Conservation (phyloP, 2,888 invertebrate genomes). For the Tethea ocularis region DNA sequence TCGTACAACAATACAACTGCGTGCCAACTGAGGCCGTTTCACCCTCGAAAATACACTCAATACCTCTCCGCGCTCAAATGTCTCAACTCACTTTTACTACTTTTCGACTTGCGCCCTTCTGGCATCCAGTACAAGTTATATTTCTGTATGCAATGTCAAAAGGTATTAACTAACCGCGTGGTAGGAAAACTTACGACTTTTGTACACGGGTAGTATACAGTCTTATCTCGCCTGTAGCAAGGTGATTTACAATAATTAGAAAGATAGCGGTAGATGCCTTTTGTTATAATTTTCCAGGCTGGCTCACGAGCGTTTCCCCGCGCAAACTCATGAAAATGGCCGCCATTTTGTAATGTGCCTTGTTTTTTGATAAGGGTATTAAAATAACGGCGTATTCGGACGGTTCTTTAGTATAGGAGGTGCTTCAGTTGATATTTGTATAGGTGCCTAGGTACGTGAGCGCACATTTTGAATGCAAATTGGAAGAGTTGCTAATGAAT, state of each 20-base stretch:
- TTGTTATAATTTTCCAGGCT: slow-evolving; percentile 84
- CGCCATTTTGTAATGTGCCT: slow-evolving; percentile 83
- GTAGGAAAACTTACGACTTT: slow-evolving; percentile 65
- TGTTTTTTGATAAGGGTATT: slow-evolving; percentile 84
- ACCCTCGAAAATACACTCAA: slow-evolving; percentile 46
- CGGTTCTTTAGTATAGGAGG: slow-evolving; percentile 66
- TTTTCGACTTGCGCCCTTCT: slow-evolving; percentile 53
- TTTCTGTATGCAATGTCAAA: slow-evolving; percentile 50
- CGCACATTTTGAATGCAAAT: slow-evolving; percentile 77
- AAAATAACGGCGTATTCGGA: slow-evolving; percentile 78
- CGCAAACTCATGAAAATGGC: slow-evolving; percentile 80
- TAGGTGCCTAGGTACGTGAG: slow-evolving; percentile 73
- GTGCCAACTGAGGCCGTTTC: slow-evolving; percentile 46
- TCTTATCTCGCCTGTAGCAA: slow-evolving; percentile 82
- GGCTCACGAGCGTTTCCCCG: slow-evolving; percentile 78
- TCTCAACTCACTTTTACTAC: slow-evolving; percentile 43
- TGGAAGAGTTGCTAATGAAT: slow-evolving; percentile 73
- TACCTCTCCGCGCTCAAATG: slow-evolving; percentile 45
- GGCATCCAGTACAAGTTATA: slow-evolving; percentile 39
- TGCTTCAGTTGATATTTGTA: slow-evolving; percentile 65
- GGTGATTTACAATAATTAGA: slow-evolving; percentile 85
- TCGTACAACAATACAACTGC: slow-evolving; percentile 50
- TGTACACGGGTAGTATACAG: slow-evolving; percentile 58
- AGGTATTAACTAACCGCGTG: slow-evolving; percentile 57
- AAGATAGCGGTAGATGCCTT: slow-evolving; percentile 84